These are phyloP conservation scores for Streblospio benedicti DNA, from an alignment of 1,140 invertebrate species.

Conservation along the genomic window DNA sequence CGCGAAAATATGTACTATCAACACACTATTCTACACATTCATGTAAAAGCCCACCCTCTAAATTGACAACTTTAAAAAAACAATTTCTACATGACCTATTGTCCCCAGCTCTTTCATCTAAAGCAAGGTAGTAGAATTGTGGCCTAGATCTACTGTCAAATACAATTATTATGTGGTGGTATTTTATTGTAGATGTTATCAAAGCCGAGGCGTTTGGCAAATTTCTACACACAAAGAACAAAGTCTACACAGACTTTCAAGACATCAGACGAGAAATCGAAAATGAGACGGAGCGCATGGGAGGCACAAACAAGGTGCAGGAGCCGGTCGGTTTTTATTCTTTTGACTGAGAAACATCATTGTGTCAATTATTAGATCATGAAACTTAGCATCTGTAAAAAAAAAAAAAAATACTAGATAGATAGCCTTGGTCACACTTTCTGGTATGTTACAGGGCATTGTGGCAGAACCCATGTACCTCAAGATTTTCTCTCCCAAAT, in stretches of 20 bases:
- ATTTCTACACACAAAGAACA: constrained; percentile 87
- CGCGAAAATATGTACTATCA: no score
- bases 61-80: no score
- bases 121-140: no score
- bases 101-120: no score
- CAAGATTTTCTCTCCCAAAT: constrained; percentile 83
- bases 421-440: no score
- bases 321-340: background rate
- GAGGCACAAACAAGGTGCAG: constrained; percentile 80
- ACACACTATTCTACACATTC: no score
- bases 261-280: constrained; percentile 85
- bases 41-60: no score
- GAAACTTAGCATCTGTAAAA: no score
- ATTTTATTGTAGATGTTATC: constrained; percentile 46
- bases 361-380: background rate
- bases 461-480: constrained; percentile 90
- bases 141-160: no score
- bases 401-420: no score
- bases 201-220: constrained; percentile 92
- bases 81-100: no score
- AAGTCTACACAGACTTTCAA: constrained; percentile 84
- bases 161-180: no score
- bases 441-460: constrained; percentile 66
- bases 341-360: constrained; percentile 7
- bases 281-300: constrained; percentile 79